Evolutionary conservation across 2,797 vertebrate genomes (phyloP).

Genomic region (Taenioides sp.): DNA sequence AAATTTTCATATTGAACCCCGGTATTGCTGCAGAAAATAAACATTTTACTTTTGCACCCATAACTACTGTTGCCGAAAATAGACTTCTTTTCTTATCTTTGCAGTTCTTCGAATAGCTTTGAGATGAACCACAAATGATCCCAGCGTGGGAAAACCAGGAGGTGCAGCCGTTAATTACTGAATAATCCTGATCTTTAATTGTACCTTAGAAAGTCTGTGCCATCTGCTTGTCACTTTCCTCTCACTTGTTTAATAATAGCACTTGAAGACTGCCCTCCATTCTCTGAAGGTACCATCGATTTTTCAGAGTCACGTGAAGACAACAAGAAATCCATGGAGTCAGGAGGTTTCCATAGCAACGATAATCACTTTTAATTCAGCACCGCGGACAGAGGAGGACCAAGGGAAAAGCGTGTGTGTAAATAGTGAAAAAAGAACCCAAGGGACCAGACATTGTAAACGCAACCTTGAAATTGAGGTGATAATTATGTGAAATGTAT

Average conservation of each 20-base stretch:
- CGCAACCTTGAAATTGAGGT: not conserved
- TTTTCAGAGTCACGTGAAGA: constrained; percentile 38
- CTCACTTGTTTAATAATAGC: constrained; percentile 6
- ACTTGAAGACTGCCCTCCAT: constrained; percentile 28
- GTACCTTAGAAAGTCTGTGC: constrained; percentile 9
- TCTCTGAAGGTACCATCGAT: constrained; percentile 38
- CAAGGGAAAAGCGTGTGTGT: constrained; percentile 58
- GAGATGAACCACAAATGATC: constrained; percentile 16
- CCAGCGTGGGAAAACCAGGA: not conserved
- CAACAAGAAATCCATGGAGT: constrained; percentile 78
- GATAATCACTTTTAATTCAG: constrained; percentile 77
- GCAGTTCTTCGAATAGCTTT: constrained; percentile 4
- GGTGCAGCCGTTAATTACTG: constrained; percentile 17
- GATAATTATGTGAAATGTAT: not conserved
- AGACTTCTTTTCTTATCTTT: not conserved
- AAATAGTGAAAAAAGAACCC: constrained; percentile 30
- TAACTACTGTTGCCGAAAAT: not conserved
- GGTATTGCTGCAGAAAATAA: not conserved
- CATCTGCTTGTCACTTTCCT: constrained; percentile 15
- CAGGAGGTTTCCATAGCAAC: constrained; percentile 83
- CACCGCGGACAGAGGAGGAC: constrained; percentile 59
- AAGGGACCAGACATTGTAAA: not conserved
- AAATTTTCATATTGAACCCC: not conserved
- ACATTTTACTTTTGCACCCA: not conserved
- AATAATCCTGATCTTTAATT: constrained; percentile 20